Evolutionary conservation across 1,140 invertebrate genomes (phyloP).

Genomic region (Papilio polyxenes): DNA sequence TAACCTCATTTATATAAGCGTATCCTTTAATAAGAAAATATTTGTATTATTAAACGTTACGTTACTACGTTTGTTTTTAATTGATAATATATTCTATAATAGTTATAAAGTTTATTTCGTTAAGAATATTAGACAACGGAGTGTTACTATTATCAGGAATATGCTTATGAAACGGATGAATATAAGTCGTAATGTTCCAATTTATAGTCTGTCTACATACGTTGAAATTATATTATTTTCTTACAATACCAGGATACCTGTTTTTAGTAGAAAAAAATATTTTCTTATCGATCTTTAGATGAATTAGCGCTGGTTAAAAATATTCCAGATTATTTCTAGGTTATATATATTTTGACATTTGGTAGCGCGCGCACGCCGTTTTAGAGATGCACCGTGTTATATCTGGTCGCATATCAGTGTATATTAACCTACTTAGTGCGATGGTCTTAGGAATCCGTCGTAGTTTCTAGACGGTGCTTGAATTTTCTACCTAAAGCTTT

Average conservation of each 20-base stretch:
- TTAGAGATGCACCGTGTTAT: slow-evolving; percentile 39
- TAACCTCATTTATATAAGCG: slow-evolving; percentile 46
- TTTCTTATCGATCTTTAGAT: slow-evolving; percentile 69
- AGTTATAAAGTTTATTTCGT: slow-evolving; percentile 29
- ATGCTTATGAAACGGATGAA: slow-evolving; percentile 5
- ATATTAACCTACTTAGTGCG: slow-evolving; percentile 43
- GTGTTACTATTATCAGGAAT: slow-evolving; percentile 36
- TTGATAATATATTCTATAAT: slow-evolving; percentile 25
- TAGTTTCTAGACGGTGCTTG: slow-evolving; percentile 51
- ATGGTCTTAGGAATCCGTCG: slow-evolving; percentile 9
- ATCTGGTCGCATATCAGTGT: slow-evolving; percentile 60
- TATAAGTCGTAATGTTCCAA: slow-evolving; percentile 52
- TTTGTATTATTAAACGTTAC: slow-evolving; percentile 42
- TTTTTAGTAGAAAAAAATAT: slow-evolving; percentile 64
- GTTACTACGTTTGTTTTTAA: slow-evolving; percentile 19
- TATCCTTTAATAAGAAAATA: slow-evolving; percentile 5
- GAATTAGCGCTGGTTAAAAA: slow-evolving; percentile 47
- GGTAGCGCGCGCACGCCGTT: slow-evolving; percentile 34
- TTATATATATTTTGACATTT: slow-evolving; percentile 12
- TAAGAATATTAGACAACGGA: slow-evolving; percentile 32
- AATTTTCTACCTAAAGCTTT: slow-evolving; percentile 50
- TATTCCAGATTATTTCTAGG: slow-evolving; percentile 42
- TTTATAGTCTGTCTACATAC: slow-evolving; percentile 52
- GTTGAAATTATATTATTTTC: slow-evolving; percentile 74
- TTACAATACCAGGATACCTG: slow-evolving; percentile 49